These are phyloP conservation scores for Sebastes baramenuke DNA, from an alignment of 2,797 vertebrate species.

Conservation along the genomic window DNA sequence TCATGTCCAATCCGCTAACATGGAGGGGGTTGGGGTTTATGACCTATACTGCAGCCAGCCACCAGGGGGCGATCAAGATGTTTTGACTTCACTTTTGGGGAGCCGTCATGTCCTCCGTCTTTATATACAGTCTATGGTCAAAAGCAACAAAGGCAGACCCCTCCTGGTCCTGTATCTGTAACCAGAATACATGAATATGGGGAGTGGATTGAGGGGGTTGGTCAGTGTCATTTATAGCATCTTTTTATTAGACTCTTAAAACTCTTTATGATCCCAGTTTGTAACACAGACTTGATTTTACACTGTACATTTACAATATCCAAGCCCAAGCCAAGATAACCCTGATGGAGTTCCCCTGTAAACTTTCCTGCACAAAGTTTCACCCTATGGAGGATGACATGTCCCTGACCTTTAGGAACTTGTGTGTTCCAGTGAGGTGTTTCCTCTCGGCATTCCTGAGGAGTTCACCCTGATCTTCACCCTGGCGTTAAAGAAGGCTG, in stretches of 20 bases:
- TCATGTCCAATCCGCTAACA: too few relatives aligned
- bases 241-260: neutral
- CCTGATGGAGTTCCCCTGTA: neutral
- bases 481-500: conserved; percentile 90
- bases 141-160: neutral
- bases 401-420: neutral
- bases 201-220: neutral
- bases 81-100: too few relatives aligned
- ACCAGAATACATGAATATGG: neutral
- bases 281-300: neutral
- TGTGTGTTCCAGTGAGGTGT: conserved; percentile 85
- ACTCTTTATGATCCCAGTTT: neutral
- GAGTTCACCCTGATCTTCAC: conserved; percentile 93
- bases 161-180: neutral
- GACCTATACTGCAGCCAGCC: too few relatives aligned
- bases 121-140: too few relatives aligned
- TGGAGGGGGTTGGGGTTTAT: too few relatives aligned
- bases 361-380: neutral
- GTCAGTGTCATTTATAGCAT: neutral
- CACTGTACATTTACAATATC: neutral
- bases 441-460: conserved; percentile 89
- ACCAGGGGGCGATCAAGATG: too few relatives aligned
- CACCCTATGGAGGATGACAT: neutral
- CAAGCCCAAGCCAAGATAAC: neutral
- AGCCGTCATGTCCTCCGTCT: too few relatives aligned